Base-by-base conservation (phyloP, 2,888 invertebrate species). In the Drosophila algonquin region DNA sequence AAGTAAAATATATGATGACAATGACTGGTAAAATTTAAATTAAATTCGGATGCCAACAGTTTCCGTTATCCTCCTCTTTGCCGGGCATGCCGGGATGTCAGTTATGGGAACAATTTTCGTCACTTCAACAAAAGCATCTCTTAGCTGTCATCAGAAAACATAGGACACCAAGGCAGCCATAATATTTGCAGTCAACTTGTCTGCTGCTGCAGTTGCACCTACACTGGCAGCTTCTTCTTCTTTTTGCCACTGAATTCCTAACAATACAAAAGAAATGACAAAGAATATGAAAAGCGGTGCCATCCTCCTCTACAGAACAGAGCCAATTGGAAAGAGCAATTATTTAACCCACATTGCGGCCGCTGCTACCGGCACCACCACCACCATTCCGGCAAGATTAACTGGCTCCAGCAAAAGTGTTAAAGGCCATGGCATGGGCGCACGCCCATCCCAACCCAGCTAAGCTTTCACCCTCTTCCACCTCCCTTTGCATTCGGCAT, bases 171-270 rank as follows among this genome's bases (percentile, higher is more conserved):
- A 45, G 58, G 14, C 67, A 30, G 67, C 27, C 68, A 63, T 55
- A 55, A 54, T 59, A 73, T 72, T 72, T 73, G 72, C 73, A 58
- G 73, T 63, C 71, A 71, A 63, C 70, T 71, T 71, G 63, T 71
- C 72, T 58, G 72, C 64, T 50, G 51, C 68, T 55, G 48, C 63
- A 27, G 40, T 30, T 30, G 44, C 56, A 45, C 10, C 3, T 21
- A 21, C 21, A 21, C 21, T 21, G 21, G 21, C 21, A 21, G 21
- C 21, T 21, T 3, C 21, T 54, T 12, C 68, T 58, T 30, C 52
- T 68, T 59, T 40, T 51, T 52, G 69, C 46, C 57, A 59, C 53
- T 18, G 44, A 53, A 53, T 60, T 69, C 60, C 53, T 58, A 63
- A 72, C 73, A 72, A 45, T 40, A 55, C 73, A 73, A 73, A 72